Evolutionary conservation across 2,113 vertebrate species (phyloP).

Genomic region (Clarias macrocephalus): DNA sequence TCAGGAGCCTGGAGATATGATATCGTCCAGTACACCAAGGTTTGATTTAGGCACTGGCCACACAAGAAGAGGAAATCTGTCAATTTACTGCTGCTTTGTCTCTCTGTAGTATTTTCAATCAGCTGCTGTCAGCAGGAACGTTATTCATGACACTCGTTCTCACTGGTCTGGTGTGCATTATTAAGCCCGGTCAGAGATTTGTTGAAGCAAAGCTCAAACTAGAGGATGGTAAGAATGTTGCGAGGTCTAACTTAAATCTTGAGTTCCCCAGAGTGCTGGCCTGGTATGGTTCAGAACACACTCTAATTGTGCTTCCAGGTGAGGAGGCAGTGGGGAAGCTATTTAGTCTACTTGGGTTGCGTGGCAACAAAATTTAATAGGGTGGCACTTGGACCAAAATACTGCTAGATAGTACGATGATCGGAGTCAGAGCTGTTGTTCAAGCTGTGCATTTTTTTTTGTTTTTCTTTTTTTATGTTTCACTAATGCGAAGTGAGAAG

Average conservation of each 20-base stretch:
- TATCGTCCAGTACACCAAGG: conserved; percentile 40
- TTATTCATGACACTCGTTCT: conserved; percentile 4
- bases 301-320: conserved; percentile 34
- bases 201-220: neutral
- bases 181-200: conserved; percentile 31
- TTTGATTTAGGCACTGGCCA: conserved; percentile 40
- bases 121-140: conserved; percentile 24
- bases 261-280: neutral
- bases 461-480: neutral
- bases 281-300: conserved; percentile 35
- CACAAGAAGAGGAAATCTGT: conserved; percentile 29
- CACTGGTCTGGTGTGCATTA: conserved; percentile 29
- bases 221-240: conserved; percentile 6
- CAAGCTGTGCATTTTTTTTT: neutral
- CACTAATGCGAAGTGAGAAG: conserved; percentile 8
- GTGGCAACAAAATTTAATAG: conserved; percentile 38
- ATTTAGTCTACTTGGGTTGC: conserved; percentile 30
- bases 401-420: conserved; percentile 2
- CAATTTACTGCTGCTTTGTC: conserved; percentile 41
- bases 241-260: conserved; percentile 23
- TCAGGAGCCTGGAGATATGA: conserved; percentile 47
- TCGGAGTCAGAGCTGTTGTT: conserved; percentile 15
- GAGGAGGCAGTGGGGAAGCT: neutral
- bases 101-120: conserved; percentile 38
- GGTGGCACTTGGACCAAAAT: conserved; percentile 22